Evolutionary conservation across 2,797 vertebrate species (phyloP).

Genomic region (Orientallactaga sibirica): DNA sequence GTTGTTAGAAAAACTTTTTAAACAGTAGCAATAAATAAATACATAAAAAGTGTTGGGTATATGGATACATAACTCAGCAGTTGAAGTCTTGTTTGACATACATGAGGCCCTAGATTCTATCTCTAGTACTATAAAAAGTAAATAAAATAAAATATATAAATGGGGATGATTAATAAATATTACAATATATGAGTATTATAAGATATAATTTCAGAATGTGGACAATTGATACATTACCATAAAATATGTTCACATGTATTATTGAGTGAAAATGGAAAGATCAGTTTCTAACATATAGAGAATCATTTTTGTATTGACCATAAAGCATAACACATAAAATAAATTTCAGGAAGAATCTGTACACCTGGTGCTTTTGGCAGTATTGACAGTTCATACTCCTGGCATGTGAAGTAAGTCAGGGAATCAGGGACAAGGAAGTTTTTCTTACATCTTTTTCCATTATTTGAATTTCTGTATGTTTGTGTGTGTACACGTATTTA

Average conservation of each 20-base stretch:
- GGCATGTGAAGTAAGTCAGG: not conserved
- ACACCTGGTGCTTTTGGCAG: not conserved
- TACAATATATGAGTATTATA: not conserved
- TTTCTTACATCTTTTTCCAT: not conserved
- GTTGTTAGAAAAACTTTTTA: not conserved
- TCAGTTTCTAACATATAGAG: not conserved
- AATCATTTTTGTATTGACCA: not conserved
- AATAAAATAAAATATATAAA: not conserved
- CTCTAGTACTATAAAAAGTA: not conserved
- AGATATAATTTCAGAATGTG: not conserved
- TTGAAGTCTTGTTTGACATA: not conserved
- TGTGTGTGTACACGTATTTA: no score
- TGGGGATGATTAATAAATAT: not conserved
- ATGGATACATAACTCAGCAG: not conserved
- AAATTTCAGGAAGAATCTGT: not conserved
- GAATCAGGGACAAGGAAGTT: not conserved
- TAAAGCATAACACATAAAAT: constrained; percentile 26
- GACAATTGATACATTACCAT: not conserved
- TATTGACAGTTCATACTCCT: not conserved
- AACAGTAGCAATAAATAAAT: not conserved
- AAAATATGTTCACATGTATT: not conserved
- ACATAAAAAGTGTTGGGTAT: not conserved
- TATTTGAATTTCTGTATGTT: not conserved
- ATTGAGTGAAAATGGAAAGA: not conserved
- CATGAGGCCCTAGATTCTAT: not conserved